These are phyloP conservation scores for Clinocottus analis DNA, from an alignment of 2,113 vertebrate species.

Conservation along the genomic window DNA sequence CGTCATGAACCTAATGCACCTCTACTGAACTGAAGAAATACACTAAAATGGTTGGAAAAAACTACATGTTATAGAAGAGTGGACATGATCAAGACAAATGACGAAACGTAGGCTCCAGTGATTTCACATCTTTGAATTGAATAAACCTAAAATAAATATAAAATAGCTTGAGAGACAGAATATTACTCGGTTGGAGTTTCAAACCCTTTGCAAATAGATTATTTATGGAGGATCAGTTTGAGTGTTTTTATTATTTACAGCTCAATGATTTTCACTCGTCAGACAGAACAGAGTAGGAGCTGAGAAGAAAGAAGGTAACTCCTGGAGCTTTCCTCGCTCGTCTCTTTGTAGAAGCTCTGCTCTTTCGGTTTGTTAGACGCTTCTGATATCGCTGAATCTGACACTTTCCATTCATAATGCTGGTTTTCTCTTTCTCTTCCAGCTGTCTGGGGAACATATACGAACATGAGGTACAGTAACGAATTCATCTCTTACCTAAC, in stretches of 20 bases:
- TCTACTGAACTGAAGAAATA: not conserved
- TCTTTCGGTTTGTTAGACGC: not conserved
- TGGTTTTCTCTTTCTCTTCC: constrained; percentile 54
- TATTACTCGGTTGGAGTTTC: not conserved
- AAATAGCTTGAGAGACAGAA: not conserved
- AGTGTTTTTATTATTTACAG: not conserved
- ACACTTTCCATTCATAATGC: constrained; percentile 9
- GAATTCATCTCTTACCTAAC: not conserved
- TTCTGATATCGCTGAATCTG: not conserved
- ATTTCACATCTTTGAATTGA: too few relatives aligned
- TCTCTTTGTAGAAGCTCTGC: not conserved
- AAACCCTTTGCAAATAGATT: not conserved
- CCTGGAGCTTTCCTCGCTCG: not conserved
- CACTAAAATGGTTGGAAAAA: not conserved
- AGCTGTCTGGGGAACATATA: constrained; percentile 87
- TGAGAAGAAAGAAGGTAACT: not conserved
- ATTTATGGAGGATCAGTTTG: not conserved
- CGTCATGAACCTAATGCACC: not conserved
- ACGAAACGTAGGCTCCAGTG: too few relatives aligned
- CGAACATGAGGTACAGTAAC: constrained; percentile 83
- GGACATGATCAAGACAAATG: not conserved
- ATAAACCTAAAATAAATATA: not conserved
- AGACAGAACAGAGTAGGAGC: not conserved
- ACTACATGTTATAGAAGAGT: not conserved
- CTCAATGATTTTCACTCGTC: not conserved